These are phyloP conservation scores for Lasioglossum marginatum DNA, from an alignment of 2,888 invertebrate species.

Conservation along the genomic window DNA sequence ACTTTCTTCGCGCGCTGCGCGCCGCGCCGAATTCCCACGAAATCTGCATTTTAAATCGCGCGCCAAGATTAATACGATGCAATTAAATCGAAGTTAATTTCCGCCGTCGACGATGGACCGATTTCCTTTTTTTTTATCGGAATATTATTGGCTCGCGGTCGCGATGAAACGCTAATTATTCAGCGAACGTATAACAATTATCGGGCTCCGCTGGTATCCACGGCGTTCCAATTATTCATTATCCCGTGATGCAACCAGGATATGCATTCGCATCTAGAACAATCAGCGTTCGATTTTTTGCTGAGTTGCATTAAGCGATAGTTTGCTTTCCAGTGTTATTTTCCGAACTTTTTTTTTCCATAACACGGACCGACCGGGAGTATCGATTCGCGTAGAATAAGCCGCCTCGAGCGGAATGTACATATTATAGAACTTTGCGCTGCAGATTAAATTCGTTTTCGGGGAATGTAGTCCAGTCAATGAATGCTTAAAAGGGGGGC, in stretches of 20 bases:
- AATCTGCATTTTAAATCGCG: slow-evolving; percentile 25
- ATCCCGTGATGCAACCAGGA: slow-evolving; percentile 34
- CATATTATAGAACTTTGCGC: neutral
- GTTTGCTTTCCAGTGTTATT: slow-evolving; percentile 25
- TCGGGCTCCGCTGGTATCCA: slow-evolving; percentile 48
- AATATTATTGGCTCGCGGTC: slow-evolving; percentile 35
- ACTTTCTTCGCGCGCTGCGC: slow-evolving; percentile 6
- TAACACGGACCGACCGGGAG: neutral
- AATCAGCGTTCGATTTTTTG: slow-evolving; percentile 34
- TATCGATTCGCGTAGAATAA: slow-evolving; percentile 28
- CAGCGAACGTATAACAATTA: slow-evolving; percentile 55
- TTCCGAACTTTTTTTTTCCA: neutral
- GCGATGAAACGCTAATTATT: slow-evolving; percentile 61
- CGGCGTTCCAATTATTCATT: slow-evolving; percentile 52
- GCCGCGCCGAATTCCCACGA: slow-evolving; percentile 9
- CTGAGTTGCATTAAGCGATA: slow-evolving; percentile 10
- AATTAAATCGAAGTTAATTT: slow-evolving; percentile 32
- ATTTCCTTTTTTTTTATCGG: neutral
- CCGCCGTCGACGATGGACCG: neutral
- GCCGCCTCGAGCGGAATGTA: neutral
- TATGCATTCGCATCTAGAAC: slow-evolving; percentile 25
- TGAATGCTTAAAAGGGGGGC: no score
- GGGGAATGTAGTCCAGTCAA: no score
- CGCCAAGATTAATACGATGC: slow-evolving; percentile 15
- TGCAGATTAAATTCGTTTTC: slow-evolving; percentile 1